These are phyloP conservation scores for Phalacrocorax pelagicus DNA, from an alignment of 2,113 vertebrate species.

Conservation along the genomic window DNA sequence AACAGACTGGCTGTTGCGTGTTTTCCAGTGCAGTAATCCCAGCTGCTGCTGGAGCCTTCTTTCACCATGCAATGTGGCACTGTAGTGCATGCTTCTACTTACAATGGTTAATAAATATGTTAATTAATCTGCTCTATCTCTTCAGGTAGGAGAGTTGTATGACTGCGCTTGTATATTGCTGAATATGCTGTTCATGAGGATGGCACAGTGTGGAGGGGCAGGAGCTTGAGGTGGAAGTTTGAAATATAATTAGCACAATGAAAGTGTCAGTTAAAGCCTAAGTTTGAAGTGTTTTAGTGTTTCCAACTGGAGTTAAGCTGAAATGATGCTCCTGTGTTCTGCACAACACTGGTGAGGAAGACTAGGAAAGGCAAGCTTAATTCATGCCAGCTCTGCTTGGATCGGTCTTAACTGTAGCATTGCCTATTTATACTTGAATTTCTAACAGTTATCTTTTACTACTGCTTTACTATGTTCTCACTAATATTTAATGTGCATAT, in stretches of 20 bases:
- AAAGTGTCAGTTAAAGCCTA: not conserved
- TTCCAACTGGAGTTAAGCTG: not conserved
- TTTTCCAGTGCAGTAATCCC: not conserved
- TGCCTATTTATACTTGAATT: not conserved
- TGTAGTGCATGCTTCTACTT: not conserved
- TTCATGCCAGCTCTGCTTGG: not conserved
- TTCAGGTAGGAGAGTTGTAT: not conserved
- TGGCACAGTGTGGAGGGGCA: not conserved
- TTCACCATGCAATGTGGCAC: not conserved
- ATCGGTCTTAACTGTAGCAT: not conserved
- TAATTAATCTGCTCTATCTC: not conserved
- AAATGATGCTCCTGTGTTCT: not conserved
- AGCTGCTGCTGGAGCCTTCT: not conserved
- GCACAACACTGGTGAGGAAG: not conserved
- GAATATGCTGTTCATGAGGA: not conserved
- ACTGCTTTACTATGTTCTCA: not conserved
- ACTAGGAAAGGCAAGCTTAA: not conserved
- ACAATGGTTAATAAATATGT: not conserved
- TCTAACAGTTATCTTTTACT: not conserved
- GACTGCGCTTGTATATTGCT: not conserved
- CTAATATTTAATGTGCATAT: conserved; percentile 25
- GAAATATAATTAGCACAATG: not conserved
- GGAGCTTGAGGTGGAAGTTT: not conserved
- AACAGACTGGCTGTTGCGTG: not conserved
- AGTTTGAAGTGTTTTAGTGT: not conserved